Conservation (phyloP, 2,888 invertebrate species). For the Lasioglossum malachurum region DNA sequence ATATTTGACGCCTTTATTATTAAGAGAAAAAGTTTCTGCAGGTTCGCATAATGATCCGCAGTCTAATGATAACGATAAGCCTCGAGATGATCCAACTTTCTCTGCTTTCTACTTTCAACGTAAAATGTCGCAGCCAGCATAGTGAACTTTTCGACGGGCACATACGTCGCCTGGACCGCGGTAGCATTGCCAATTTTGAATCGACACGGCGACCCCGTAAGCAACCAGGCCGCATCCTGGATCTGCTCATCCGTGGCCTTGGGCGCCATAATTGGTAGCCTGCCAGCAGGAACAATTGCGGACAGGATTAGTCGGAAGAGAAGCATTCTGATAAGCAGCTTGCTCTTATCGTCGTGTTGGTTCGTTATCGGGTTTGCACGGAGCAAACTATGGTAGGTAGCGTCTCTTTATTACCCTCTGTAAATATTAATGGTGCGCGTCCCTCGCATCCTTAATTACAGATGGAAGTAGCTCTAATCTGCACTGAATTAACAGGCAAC, state of each 20-base stretch:
- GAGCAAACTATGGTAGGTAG: constrained; percentile 86
- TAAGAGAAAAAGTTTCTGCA: background rate
- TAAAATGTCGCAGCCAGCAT: constrained; percentile 85
- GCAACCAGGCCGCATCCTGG: constrained; percentile 88
- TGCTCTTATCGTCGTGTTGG: constrained; percentile 74
- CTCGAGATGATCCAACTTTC: background rate
- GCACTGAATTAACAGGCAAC: background rate
- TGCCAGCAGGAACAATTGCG: constrained; percentile 88
- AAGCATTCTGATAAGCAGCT: constrained; percentile 71
- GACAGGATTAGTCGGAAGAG: constrained; percentile 82
- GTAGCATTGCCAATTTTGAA: constrained; percentile 84
- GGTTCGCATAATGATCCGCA: background rate
- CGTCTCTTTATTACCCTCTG: constrained; percentile 9
- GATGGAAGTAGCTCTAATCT: background rate
- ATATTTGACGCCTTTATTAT: no score
- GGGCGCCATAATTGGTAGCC: constrained; percentile 89
- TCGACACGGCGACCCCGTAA: constrained; percentile 72
- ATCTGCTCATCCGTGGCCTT: constrained; percentile 89
- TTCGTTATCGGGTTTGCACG: constrained; percentile 86
- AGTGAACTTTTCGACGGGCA: constrained; percentile 87
- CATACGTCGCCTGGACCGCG: constrained; percentile 87
- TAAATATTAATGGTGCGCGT: constrained; percentile 1
- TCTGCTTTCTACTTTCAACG: background rate
- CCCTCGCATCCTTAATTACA: background rate
- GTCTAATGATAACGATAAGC: background rate